Base-by-base conservation (phyloP, 2,888 invertebrate species). In the Colletes collaris region DNA sequence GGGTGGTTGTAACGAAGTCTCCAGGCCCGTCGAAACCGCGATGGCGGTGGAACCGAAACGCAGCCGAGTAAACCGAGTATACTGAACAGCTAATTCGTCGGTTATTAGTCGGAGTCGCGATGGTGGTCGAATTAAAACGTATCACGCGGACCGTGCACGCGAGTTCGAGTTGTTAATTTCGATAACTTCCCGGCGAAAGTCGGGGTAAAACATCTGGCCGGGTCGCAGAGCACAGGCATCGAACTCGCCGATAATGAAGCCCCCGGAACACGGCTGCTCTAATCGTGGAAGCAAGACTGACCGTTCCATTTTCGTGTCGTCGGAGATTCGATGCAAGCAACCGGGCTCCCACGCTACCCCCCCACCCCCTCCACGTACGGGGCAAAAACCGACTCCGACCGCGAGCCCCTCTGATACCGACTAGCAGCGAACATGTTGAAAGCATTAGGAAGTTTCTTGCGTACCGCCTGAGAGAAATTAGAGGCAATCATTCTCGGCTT, bases 371-470 rank as follows among this genome's bases (percentile, higher is more conserved):
- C 60, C 19, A 44, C 8, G 0, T 16, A 56, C 53, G 79, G 27
- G 27, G 27, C 81, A 83, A 79, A 73, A 82, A 82, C 59, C 69
- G 44, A 55, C 60, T 27, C 27, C 27, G 27, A 44, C 60, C 69
- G 73, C 66, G 65, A 50, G 46, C 66, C 55, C 52, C 56, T 66
- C 86, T 79, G 86, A 86, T 86, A 82, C 81, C 81, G 67, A 77
- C 81, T 74, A 81, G 77, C 88, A 67, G 82, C 82, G 86, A 91
- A 85, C 90, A 89, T 88, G 90, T 87, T 90, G 90, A 91, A 90
- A 89, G 91, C 90, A 90, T 91, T 91, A 91, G 91, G 88, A 89
- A 89, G 90, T 91, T 92, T 92, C 90, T 92, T 91, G 91, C 88
- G 76, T 69, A 68, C 78, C 68, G 81, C 66, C 68, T 84, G 85